Evolutionary conservation across 2,797 vertebrate species (phyloP), one percentile per base, ranked within the genome.

Genomic region (Pangasius macronema): DNA sequence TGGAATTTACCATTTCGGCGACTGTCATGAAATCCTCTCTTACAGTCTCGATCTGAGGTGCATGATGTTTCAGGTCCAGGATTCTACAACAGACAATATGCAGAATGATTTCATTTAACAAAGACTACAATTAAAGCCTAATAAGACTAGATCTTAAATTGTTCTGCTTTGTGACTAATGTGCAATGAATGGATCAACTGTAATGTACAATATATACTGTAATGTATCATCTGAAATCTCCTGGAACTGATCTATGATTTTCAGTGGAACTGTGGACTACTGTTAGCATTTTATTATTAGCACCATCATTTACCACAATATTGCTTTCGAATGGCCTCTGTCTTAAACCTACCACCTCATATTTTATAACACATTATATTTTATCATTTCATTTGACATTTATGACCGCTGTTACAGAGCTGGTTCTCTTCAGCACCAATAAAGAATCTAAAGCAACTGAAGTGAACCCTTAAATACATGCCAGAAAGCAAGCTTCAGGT

Each of bases 1-100:
- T 18, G 59, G 49, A 70, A 30, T 39, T 20, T 93, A 96, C 96
- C 96, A 2, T 95, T 93, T 42, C 93, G 94, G 18, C 92, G 93
- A 46, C 91, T 92, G 72, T 93, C 91, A 91, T 90, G 94, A 57
- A 87, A 83, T 86, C 95, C 95, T 86, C 67, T 93, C 85, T 92
- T 89, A 89, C 96, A 96, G 90, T 96, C 93, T 11, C 46, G 55
- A 76, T 95, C 92, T 0, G 90, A 90, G 2, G 0, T 83, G 84
- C 96, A 96, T 55, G 22, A 0, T 39, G 91, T 87, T 10, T 76
- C 33, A 46, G 46, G 57, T 49, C 77, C 79, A 61, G 91, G 91
- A 88, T 86, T 90, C 91, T 92, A 42, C 1, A 65, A 65, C 22
- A 55, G 46, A 59, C 14, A 46, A 80, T 57, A 79, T 2, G 20